Conservation (phyloP, 2,888 invertebrate species). For the Unio pictorum region DNA sequence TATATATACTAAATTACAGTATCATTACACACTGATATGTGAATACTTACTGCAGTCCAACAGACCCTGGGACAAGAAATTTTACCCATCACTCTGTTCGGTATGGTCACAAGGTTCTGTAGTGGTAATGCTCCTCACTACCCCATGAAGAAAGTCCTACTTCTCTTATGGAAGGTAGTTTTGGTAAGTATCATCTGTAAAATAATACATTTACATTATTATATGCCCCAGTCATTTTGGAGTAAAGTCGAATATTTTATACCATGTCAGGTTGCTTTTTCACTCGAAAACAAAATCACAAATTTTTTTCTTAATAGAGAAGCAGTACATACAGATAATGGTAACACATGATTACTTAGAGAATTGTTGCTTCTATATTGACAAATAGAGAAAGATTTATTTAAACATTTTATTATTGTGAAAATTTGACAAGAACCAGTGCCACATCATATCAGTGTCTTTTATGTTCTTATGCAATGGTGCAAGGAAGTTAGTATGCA, state of each 20-base stretch:
- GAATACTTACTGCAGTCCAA: constrained; percentile 34
- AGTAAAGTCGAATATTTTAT: neutral
- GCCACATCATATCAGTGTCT: too few relatives aligned
- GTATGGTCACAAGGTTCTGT: constrained; percentile 97
- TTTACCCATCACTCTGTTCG: constrained; percentile 88
- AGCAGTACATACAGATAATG: too few relatives aligned
- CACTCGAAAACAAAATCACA: too few relatives aligned
- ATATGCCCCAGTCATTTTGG: neutral
- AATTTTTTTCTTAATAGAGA: too few relatives aligned
- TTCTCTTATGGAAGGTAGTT: constrained; percentile 95
- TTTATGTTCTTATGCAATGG: too few relatives aligned
- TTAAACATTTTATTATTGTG: too few relatives aligned
- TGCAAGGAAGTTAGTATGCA: too few relatives aligned
- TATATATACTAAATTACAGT: neutral
- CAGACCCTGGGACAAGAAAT: constrained; percentile 80
- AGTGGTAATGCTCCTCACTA: constrained; percentile 96
- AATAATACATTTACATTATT: neutral
- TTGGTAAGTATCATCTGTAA: constrained; percentile 75
- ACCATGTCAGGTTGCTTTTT: too few relatives aligned
- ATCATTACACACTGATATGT: neutral
- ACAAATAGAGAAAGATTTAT: too few relatives aligned
- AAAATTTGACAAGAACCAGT: too few relatives aligned
- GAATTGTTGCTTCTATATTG: too few relatives aligned
- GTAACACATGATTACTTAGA: too few relatives aligned
- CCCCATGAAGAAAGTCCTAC: constrained; percentile 97